These are phyloP conservation scores for Actenoides lindsayi DNA, from an alignment of 2,113 vertebrate species.

Conservation along the genomic window DNA sequence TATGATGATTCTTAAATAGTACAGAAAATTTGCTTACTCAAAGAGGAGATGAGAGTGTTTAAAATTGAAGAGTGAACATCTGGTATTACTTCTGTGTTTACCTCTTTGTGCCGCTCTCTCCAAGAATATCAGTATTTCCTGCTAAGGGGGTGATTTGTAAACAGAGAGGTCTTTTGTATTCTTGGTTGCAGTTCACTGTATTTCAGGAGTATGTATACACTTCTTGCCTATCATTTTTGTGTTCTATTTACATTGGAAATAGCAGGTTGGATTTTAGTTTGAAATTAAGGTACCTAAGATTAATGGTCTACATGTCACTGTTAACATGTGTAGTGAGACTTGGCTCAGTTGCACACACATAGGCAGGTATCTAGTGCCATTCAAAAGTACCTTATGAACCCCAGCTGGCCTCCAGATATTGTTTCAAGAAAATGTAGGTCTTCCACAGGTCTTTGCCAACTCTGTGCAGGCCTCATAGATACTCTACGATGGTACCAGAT, in stretches of 20 bases:
- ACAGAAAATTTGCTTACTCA: not conserved
- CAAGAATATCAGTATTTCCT: not conserved
- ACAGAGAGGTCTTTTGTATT: not conserved
- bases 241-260: not conserved
- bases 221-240: not conserved
- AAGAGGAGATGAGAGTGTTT: not conserved
- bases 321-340: not conserved
- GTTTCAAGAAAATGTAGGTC: not conserved
- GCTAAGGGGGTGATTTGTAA: not conserved
- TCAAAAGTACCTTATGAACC: not conserved
- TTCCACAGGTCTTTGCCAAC: not conserved
- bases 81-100: not conserved
- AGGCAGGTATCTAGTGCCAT: not conserved
- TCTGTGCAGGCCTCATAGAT: not conserved
- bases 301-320: not conserved
- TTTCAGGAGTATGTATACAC: not conserved
- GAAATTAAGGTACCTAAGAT: not conserved
- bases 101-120: not conserved
- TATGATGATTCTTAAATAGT: not conserved
- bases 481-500: not conserved
- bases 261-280: not conserved
- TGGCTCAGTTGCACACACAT: not conserved
- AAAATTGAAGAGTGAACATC: not conserved
- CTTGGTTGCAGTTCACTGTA: not conserved
- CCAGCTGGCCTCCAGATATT: not conserved